A percentile compares a stretch with the other conserved stretches of the same genome.
Evolutionary conservation across 2,888 invertebrate genomes (phyloP).

Genomic region (Cephus nigrinus): DNA sequence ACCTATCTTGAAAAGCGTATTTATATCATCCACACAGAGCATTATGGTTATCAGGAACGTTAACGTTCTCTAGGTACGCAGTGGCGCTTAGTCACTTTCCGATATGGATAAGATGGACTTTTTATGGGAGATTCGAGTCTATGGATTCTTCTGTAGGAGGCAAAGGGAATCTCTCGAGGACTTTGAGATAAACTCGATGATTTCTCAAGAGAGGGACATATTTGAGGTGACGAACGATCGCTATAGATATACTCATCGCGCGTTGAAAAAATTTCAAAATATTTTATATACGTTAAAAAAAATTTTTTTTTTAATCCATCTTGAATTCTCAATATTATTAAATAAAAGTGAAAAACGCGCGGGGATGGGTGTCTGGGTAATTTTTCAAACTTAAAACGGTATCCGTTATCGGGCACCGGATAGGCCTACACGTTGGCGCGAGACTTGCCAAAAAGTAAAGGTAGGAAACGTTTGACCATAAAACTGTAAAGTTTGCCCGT

Average conservation of each 20-base stretch:
- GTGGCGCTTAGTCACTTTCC: background rate
- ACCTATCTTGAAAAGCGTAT: background rate
- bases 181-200: background rate
- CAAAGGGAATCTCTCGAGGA: background rate
- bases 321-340: background rate
- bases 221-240: background rate
- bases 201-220: background rate
- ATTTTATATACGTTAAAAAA: background rate
- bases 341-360: background rate
- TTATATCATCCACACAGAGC: background rate
- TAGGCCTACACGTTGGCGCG: background rate
- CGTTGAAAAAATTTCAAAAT: background rate
- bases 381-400: background rate
- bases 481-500: conserved; percentile 1
- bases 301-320: no score
- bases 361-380: background rate
- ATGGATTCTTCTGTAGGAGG: background rate
- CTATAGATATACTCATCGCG: background rate
- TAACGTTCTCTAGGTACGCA: background rate
- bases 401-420: background rate
- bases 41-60: background rate
- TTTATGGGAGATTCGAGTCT: background rate
- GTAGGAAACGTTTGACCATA: background rate
- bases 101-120: background rate
- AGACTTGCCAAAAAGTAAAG: background rate